Evolutionary conservation across 2,888 invertebrate genomes (phyloP).

Genomic region (Megalurothrips usitatus): DNA sequence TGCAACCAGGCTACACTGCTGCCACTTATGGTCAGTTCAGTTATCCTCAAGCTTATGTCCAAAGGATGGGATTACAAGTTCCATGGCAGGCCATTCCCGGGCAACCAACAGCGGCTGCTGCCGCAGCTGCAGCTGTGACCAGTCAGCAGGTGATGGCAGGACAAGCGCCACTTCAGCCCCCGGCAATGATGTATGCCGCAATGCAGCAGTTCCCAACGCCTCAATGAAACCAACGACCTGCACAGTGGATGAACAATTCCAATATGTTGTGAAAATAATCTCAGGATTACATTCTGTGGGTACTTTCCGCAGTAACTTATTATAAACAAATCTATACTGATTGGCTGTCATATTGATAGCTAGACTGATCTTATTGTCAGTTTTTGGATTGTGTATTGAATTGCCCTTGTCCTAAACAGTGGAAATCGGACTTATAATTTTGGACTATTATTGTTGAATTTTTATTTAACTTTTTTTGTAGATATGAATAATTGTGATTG

Average conservation of each 20-base stretch:
- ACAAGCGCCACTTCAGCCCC: slow-evolving; percentile 46
- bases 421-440: not conserved
- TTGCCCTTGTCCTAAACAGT: slow-evolving; percentile 40
- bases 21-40: slow-evolving; percentile 51
- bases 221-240: slow-evolving; percentile 54
- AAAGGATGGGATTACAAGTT: slow-evolving; percentile 48
- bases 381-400: slow-evolving; percentile 15
- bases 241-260: not conserved
- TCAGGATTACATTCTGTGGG: slow-evolving; percentile 21
- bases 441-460: slow-evolving; percentile 18
- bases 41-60: slow-evolving; percentile 49
- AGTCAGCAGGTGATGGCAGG: slow-evolving; percentile 32
- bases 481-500: not conserved
- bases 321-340: slow-evolving; percentile 17
- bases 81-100: slow-evolving; percentile 51
- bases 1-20: slow-evolving; percentile 68
- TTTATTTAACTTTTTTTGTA: slow-evolving; percentile 12
- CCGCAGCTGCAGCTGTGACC: slow-evolving; percentile 31
- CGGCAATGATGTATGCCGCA: slow-evolving; percentile 54
- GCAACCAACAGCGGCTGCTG: slow-evolving; percentile 40
- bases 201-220: slow-evolving; percentile 80
- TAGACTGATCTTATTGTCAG: slow-evolving; percentile 27
- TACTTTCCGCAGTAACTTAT: slow-evolving; percentile 5
- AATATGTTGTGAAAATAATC: slow-evolving; percentile 2
- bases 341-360: slow-evolving; percentile 18